phyloP scores from a whole-genome alignment of 2,113 vertebrate species.

The Lophotis ruficrista region DNA sequence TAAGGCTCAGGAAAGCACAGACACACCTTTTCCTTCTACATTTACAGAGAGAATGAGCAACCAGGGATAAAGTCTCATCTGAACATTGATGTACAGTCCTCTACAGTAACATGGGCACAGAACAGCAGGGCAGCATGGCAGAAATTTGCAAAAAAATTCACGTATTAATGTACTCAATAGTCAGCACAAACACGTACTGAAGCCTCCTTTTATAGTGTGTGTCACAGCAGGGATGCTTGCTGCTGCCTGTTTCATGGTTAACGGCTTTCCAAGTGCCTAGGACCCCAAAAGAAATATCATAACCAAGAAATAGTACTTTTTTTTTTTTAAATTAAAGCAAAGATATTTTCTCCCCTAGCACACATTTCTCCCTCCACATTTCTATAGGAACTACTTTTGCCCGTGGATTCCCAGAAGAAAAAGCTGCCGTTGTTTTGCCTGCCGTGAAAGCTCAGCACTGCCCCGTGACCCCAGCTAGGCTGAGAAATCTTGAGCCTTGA shows the following conservation, averaged over 20 bases:
- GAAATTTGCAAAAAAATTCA: too few species aligned
- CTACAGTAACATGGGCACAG: background rate
- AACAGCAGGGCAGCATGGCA: too few species aligned
- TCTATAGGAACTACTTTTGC: background rate
- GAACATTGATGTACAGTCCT: background rate
- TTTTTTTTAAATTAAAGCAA: background rate
- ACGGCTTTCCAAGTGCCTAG: background rate
- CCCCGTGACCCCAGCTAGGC: background rate
- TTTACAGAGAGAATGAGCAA: background rate
- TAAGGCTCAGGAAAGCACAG: background rate
- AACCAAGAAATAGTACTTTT: background rate
- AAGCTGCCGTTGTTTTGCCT: background rate
- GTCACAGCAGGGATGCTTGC: background rate
- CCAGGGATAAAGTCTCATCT: background rate
- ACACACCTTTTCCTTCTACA: background rate
- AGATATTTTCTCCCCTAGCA: background rate
- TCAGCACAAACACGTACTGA: background rate
- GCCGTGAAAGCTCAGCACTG: background rate
- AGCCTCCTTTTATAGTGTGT: background rate
- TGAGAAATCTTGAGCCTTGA: slow-evolving; percentile 34
- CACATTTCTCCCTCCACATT: background rate
- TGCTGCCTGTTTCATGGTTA: background rate
- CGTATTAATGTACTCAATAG: background rate
- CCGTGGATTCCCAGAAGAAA: background rate
- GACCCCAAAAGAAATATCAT: background rate